A percentile compares a stretch with the other conserved stretches of the same genome.
These are phyloP conservation scores for Tokudaia tokunoshimensis DNA, from an alignment of 2,797 vertebrate genomes.

Conservation along the genomic window DNA sequence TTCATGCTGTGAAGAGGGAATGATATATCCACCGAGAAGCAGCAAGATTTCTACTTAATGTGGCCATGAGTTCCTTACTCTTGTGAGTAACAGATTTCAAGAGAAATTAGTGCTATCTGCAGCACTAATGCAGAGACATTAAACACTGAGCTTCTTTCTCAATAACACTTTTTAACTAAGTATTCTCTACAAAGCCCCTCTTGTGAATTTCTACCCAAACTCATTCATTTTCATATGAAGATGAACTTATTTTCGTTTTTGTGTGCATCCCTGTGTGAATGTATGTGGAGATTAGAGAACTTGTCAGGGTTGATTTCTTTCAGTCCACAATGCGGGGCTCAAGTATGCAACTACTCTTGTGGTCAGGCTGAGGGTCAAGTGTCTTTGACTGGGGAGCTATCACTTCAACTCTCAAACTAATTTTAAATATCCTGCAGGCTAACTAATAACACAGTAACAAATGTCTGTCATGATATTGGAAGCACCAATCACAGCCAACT, in stretches of 20 bases:
- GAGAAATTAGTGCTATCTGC: background rate
- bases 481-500: background rate
- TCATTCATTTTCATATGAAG: background rate
- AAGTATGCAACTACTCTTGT: too few species aligned
- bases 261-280: background rate
- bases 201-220: background rate
- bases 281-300: too few species aligned
- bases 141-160: constrained; percentile 1
- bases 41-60: background rate
- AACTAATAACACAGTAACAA: background rate
- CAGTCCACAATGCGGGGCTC: background rate
- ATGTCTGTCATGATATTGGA: background rate
- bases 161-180: background rate
- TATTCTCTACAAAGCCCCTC: constrained; percentile 1
- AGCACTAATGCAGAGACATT: background rate
- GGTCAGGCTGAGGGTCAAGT: background rate
- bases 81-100: background rate
- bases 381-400: background rate
- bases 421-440: background rate
- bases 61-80: background rate
- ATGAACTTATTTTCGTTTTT: background rate
- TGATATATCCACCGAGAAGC: background rate
- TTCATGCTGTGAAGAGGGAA: background rate
- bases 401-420: background rate
- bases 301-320: background rate